Conservation (phyloP, 2,888 invertebrate species). For the Syritta pipiens region DNA sequence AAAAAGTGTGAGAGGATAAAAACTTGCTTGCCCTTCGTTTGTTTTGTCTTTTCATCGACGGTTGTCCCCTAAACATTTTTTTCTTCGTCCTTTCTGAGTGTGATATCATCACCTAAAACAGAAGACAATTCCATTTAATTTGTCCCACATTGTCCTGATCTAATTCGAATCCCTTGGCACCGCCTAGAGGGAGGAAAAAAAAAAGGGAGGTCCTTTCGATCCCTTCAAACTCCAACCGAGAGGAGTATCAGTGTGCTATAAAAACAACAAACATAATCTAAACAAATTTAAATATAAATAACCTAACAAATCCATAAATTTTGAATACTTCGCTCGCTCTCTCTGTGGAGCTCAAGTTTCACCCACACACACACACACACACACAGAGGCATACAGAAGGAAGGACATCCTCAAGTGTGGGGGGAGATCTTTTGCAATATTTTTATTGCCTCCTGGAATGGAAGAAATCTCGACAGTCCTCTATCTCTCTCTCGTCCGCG, state of each 20-base stretch:
- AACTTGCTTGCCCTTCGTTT: not conserved
- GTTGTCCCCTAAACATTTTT: not conserved
- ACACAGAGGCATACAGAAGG: too few species aligned
- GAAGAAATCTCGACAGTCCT: slow-evolving; percentile 32
- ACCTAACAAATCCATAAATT: slow-evolving; percentile 54
- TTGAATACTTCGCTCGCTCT: slow-evolving; percentile 38
- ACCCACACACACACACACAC: too few species aligned
- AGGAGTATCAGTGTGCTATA: slow-evolving; percentile 7
- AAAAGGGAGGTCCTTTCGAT: not conserved
- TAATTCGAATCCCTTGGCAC: slow-evolving; percentile 34
- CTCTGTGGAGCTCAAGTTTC: too few species aligned
- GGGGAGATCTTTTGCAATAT: slow-evolving; percentile 48
- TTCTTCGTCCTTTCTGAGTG: slow-evolving; percentile 37
- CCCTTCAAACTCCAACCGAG: not conserved
- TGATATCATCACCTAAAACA: slow-evolving; percentile 64
- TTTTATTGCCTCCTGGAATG: slow-evolving; percentile 53
- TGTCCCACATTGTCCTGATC: slow-evolving; percentile 61
- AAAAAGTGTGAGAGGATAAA: too few species aligned
- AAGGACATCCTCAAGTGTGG: slow-evolving; percentile 29
- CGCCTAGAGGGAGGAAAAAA: not conserved
- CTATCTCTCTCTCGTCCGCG: slow-evolving; percentile 12
- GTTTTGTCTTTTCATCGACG: not conserved
- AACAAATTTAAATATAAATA: slow-evolving; percentile 63
- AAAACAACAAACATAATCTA: slow-evolving; percentile 54
- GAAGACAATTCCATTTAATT: slow-evolving; percentile 63